Conservation (phyloP, 2,797 vertebrate genomes). For the Champsocephalus gunnari region DNA sequence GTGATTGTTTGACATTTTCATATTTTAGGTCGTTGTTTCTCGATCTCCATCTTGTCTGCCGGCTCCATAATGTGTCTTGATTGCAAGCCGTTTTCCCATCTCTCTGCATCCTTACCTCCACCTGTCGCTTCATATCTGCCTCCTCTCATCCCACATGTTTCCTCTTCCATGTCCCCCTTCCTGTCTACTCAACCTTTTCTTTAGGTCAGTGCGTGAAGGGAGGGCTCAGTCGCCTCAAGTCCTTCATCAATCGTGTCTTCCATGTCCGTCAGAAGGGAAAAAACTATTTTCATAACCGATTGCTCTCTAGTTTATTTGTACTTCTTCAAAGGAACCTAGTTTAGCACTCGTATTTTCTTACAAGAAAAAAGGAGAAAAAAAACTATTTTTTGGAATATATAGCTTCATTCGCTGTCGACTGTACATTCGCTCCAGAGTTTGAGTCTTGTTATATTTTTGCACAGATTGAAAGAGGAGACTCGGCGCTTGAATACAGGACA, state of each 20-base stretch:
- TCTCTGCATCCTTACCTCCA: constrained; percentile 26
- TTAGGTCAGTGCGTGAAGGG: constrained; percentile 87
- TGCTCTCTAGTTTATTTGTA: constrained; percentile 93
- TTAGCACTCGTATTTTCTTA: constrained; percentile 92
- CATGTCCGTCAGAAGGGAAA: constrained; percentile 78
- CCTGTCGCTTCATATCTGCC: constrained; percentile 50
- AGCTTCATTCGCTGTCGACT: constrained; percentile 86
- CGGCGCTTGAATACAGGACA: constrained; percentile 74
- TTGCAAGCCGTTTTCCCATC: constrained; percentile 27
- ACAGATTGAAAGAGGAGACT: constrained; percentile 85
- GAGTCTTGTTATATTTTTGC: constrained; percentile 89
- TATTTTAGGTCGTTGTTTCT: constrained; percentile 53
- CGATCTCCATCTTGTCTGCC: constrained; percentile 14
- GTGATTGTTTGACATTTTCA: constrained; percentile 89
- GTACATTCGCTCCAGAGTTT: constrained; percentile 85
- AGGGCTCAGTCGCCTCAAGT: constrained; percentile 83
- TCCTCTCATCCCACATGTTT: constrained; percentile 42
- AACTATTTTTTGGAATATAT: constrained; percentile 86
- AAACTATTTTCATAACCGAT: constrained; percentile 98
- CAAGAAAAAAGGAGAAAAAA: constrained; percentile 62
- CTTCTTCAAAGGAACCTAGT: constrained; percentile 91
- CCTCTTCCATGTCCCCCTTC: constrained; percentile 60
- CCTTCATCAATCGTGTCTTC: constrained; percentile 82
- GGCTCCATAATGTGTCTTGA: constrained; percentile 22
- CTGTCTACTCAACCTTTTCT: constrained; percentile 72